Evolutionary conservation across 2,797 vertebrate species (phyloP), one percentile per base, ranked within the genome.

Genomic region (Acipenser transmontanus): DNA sequence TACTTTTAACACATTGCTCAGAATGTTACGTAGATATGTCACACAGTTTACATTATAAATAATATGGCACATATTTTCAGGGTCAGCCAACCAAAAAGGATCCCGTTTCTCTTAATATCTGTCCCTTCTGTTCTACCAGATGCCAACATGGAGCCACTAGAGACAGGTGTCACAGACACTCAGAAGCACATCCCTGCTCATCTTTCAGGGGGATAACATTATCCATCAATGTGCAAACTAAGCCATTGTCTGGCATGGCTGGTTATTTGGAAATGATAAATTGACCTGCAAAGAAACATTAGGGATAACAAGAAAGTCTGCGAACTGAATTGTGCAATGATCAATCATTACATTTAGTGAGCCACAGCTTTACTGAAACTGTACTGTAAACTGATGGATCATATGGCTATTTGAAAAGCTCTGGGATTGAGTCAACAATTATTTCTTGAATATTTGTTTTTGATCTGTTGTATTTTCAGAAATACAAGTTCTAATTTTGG

Each of bases 281-380:
- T 81, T 83, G 86, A 90, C 83, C 89, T 77, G 71, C 66, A n/a
- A 69, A 83, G 82, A 86, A 83, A 85, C 78, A 80, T 81, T 74
- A 76, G 73, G 66, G 77, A 82, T 88, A 90, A 88, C 81, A 84
- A 84, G 74, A 69, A 86, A 88, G 82, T 75, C 69, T 74, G 85
- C 76, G 83, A 87, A 86, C 86, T 66, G 68, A 88, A 87, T 76
- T 76, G 68, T 73, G 68, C 78, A 69, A 80, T 74, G 81, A 92
- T 91, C 85, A 83, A 87, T 92, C 88, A 87, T 89, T 88, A 88
- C 78, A 83, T 88, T 80, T 84, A 89, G 83, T 78, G 81, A 80
- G 78, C 71, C 74, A 73, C 68, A 69, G 73, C 81, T 85, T 82
- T 83, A 83, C 65, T 77, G 73, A 79, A 86, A 81, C 50, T 72